These are phyloP conservation scores for Caenorhabditis parvicauda DNA, from an alignment of 2,888 invertebrate species.

Conservation along the genomic window DNA sequence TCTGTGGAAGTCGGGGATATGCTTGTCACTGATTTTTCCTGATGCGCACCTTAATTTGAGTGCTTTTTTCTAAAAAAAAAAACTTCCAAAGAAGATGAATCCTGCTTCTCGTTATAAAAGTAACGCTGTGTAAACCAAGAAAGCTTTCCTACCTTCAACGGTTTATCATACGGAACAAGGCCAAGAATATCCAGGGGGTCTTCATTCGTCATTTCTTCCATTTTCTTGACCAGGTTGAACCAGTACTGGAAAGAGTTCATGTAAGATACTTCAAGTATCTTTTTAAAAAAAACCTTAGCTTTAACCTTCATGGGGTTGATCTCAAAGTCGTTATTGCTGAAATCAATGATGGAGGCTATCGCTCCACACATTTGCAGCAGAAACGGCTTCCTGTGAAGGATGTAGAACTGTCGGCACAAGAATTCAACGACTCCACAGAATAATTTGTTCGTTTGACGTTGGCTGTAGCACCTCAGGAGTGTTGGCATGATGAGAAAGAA, in stretches of 20 bases:
- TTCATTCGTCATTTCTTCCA: conserved; percentile 70
- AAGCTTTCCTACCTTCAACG: conserved; percentile 48
- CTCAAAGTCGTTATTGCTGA: conserved; percentile 73
- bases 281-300: conserved; percentile 42
- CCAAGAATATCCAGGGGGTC: conserved; percentile 81
- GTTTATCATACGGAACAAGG: conserved; percentile 57
- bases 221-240: conserved; percentile 85
- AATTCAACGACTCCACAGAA: conserved; percentile 94
- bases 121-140: too few species aligned
- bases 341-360: conserved; percentile 90
- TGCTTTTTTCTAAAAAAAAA: too few species aligned
- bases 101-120: too few species aligned
- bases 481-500: conserved; percentile 97
- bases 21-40: too few species aligned
- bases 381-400: conserved; percentile 77
- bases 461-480: conserved; percentile 89
- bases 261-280: neutral
- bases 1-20: too few species aligned
- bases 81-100: too few species aligned
- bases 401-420: conserved; percentile 95
- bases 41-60: too few species aligned
- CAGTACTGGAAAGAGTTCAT: conserved; percentile 63
- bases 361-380: conserved; percentile 84
- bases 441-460: conserved; percentile 91
- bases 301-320: conserved; percentile 82